These are phyloP conservation scores for Deladenus siricidicola DNA, from an alignment of 2,888 invertebrate genomes.

Conservation along the genomic window DNA sequence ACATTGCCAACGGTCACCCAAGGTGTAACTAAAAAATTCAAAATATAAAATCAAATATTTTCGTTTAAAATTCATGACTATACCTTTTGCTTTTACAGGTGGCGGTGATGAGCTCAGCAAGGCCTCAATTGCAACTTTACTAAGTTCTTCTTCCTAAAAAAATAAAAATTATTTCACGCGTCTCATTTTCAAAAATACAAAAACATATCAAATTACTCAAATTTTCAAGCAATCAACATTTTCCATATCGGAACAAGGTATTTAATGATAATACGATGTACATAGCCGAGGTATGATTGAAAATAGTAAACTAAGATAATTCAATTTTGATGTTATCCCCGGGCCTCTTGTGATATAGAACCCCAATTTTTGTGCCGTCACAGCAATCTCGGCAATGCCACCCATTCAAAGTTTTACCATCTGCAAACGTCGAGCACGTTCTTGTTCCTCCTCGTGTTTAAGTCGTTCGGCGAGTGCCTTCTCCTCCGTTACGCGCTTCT, in stretches of 20 bases:
- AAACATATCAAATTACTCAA: too few species aligned
- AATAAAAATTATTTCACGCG: too few species aligned
- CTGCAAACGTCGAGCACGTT: constrained; percentile 8
- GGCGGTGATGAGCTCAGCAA: constrained; percentile 12
- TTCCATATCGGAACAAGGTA: too few species aligned
- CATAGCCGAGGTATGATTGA: too few species aligned
- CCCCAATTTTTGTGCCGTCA: too few species aligned
- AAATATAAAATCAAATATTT: neutral
- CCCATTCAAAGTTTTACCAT: neutral
- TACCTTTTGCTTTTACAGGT: constrained; percentile 9
- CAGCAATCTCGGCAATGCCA: too few species aligned
- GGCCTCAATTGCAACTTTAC: constrained; percentile 2
- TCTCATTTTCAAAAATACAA: too few species aligned
- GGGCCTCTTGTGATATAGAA: too few species aligned
- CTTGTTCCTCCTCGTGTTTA: constrained; percentile 18
- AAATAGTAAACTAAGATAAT: too few species aligned
- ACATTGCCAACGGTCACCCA: constrained; percentile 15
- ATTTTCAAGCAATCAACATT: too few species aligned
- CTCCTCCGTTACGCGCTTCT: constrained; percentile 7
- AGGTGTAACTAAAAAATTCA: constrained; percentile 12
- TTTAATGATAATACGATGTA: too few species aligned
- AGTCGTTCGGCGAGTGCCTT: constrained; percentile 4
- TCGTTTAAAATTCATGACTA: neutral
- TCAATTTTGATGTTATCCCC: too few species aligned
- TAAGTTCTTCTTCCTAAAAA: constrained; percentile 7